Evolutionary conservation across 2,888 invertebrate species (phyloP), one percentile per base, ranked within the genome.

Genomic region (Ophonus ardosiacus): DNA sequence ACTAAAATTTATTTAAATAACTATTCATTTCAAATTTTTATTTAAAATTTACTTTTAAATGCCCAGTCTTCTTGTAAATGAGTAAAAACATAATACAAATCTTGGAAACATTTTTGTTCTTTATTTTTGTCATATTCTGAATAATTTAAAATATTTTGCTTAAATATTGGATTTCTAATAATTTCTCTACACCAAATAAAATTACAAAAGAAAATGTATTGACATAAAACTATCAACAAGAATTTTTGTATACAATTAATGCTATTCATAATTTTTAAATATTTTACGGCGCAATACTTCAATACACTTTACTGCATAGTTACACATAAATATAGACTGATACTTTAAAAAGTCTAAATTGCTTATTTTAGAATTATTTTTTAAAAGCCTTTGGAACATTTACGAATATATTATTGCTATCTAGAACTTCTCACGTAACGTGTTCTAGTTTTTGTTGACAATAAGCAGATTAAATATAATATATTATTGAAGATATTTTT

Each of bases 1-100:
- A 85, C 85, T 85, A 51, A 76, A 78, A 83, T 43, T 18, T 17
- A 76, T 17, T 18, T 8, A 17, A 13, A 57, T 78, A 78, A 31
- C 7, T 24, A 31, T 57, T 78, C n/a, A 21, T 31, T 10, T 7
- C 31, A n/a, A 13, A 21, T 51, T 51, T 51, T 51, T 76, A 76
- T 51, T 10, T 18, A 13, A 13, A 7, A 1, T 17, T 43, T 76
- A 76, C 76, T 76, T 76, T 51, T 76, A 40, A 76, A 18, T 15
- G 51, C 76, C 76, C 76, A 76, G 4, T 18, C 76, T 21, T 76
- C 76, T 43, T 7, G 17, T 17, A 76, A 18, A 51, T 56, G 56
- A 3, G 10, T 76, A n/a, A 18, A 43, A 15, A 43, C 21, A 51
- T 21, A 51, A 51, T 51, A 43, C 18, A 76, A 76, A 13, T 76